phyloP scores from a whole-genome alignment of 2,113 vertebrate species.

The Puntigrus tetrazona region DNA sequence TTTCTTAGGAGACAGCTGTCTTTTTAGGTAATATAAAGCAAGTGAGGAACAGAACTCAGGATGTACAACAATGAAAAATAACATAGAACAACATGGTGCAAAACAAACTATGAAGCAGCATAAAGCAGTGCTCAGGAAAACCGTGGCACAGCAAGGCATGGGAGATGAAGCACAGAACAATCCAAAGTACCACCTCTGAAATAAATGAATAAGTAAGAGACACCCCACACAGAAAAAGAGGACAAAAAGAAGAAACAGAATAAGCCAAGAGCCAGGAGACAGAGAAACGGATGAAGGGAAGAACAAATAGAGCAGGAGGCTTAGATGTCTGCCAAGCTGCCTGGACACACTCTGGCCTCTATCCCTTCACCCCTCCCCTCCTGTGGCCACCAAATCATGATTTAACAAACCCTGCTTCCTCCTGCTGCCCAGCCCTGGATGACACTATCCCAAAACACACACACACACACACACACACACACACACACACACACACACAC shows the following conservation, averaged over 20 bases:
- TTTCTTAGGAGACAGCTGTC: constrained; percentile 6
- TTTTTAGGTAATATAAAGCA: background rate
- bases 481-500: constrained; percentile 59
- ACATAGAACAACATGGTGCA: background rate
- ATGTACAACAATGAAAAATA: constrained; percentile 41
- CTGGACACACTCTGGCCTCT: constrained; percentile 12
- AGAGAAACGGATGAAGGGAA: constrained; percentile 64
- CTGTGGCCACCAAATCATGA: constrained; percentile 17
- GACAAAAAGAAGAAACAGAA: constrained; percentile 22
- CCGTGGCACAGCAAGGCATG: constrained; percentile 12
- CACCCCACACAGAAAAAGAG: constrained; percentile 24
- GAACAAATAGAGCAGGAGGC: constrained; percentile 51
- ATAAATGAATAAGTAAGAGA: constrained; percentile 50
- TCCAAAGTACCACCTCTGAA: constrained; percentile 13
- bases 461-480: constrained; percentile 32
- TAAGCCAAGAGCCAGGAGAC: constrained; percentile 59
- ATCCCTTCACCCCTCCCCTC: background rate
- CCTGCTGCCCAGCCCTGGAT: constrained; percentile 60
- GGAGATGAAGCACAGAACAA: background rate
- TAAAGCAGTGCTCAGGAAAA: background rate
- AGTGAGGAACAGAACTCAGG: background rate
- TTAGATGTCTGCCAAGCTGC: constrained; percentile 32
- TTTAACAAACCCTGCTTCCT: constrained; percentile 38
- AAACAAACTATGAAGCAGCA: background rate
- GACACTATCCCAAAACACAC: constrained; percentile 64